These are phyloP conservation scores for Pachyuromys duprasi DNA, from an alignment of 2,797 vertebrate genomes.

Conservation along the genomic window DNA sequence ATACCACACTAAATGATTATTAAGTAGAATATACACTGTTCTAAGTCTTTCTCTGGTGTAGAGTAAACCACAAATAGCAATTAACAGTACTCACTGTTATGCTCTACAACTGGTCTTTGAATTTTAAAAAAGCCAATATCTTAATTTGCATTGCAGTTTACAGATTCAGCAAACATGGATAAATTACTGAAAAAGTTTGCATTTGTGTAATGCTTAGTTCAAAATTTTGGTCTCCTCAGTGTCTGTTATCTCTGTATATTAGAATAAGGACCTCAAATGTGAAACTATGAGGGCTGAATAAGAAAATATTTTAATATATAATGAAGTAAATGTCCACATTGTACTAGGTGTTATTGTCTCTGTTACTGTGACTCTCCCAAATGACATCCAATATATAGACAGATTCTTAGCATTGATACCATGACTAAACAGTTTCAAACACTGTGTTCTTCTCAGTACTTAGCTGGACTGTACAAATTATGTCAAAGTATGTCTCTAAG, in stretches of 20 bases:
- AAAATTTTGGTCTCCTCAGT: background rate
- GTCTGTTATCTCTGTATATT: background rate
- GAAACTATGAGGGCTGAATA: background rate
- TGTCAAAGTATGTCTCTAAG: background rate
- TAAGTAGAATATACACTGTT: background rate
- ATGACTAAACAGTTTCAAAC: background rate
- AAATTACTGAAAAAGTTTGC: background rate
- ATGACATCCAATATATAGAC: background rate
- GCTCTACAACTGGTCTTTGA: background rate
- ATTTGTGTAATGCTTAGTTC: background rate
- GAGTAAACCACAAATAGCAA: background rate
- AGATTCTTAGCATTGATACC: background rate
- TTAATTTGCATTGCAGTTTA: background rate
- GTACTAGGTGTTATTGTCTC: too few species aligned
- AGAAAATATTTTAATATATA: background rate
- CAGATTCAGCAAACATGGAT: background rate
- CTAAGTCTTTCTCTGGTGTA: background rate
- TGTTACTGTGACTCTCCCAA: too few species aligned
- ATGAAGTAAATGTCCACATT: background rate
- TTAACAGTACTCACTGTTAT: background rate
- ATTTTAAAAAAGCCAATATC: too few species aligned
- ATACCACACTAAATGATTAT: background rate
- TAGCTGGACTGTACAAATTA: background rate
- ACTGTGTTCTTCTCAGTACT: background rate
- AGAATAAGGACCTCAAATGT: background rate